Conservation (phyloP, 2,888 invertebrate genomes). For the Carpatolechia fugitivella region DNA sequence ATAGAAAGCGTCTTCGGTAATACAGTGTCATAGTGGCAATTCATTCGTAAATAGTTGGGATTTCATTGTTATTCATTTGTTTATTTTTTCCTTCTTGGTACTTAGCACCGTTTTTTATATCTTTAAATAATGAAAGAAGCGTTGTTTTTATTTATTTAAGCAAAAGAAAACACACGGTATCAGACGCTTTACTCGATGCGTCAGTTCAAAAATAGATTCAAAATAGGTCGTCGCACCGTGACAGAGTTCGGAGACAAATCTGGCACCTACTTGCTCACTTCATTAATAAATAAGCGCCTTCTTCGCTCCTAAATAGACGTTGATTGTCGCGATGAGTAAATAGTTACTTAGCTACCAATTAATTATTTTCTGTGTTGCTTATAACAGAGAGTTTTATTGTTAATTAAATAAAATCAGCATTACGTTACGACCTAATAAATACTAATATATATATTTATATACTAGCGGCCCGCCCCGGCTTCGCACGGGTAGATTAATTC, state of each 20-base stretch:
- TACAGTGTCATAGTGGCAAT: too few relatives aligned
- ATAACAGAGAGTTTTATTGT: background rate
- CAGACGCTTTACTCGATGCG: conserved; percentile 37
- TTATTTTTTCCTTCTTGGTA: too few relatives aligned
- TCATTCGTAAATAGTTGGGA: too few relatives aligned
- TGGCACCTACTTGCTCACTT: conserved; percentile 11
- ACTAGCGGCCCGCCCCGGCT: too few relatives aligned
- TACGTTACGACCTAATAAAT: too few relatives aligned
- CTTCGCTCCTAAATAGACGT: background rate
- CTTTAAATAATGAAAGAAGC: too few relatives aligned
- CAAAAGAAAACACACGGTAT: conserved; percentile 32
- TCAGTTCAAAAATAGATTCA: conserved; percentile 48
- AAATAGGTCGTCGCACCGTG: conserved; percentile 63
- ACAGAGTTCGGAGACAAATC: conserved; percentile 19
- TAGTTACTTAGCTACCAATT: background rate
- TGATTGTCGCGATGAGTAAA: conserved; percentile 1
- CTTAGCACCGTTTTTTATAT: too few relatives aligned
- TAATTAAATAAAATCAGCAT: too few relatives aligned
- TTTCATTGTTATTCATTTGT: too few relatives aligned
- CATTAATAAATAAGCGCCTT: conserved; percentile 7
- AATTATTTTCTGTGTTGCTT: background rate
- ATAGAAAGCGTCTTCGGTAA: too few relatives aligned
- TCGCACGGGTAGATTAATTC: too few relatives aligned
- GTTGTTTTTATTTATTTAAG: conserved; percentile 24
- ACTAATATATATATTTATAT: too few relatives aligned